Percentiles rank a stretch among this genome's conserved stretches.
These are phyloP conservation scores for Platichthys flesus DNA, from an alignment of 2,113 vertebrate species.

Conservation along the genomic window DNA sequence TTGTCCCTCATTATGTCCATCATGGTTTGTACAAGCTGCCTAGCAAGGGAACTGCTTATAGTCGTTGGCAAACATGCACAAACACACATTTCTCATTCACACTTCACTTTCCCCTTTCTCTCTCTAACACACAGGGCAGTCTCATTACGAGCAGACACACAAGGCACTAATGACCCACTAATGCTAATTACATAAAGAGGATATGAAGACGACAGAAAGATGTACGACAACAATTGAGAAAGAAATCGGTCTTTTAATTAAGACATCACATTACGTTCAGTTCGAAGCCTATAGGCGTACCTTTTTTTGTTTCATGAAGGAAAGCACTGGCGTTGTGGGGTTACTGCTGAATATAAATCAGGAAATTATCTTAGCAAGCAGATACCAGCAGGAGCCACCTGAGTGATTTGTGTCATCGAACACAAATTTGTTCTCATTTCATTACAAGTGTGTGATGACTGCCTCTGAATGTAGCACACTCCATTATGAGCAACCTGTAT, in stretches of 20 bases:
- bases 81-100: neutral
- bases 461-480: no score
- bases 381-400: neutral
- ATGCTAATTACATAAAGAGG: slow-evolving; percentile 56
- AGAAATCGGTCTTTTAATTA: no score
- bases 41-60: slow-evolving; percentile 35
- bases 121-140: neutral
- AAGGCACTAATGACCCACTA: slow-evolving; percentile 43
- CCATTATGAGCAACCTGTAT: no score
- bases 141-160: slow-evolving; percentile 22
- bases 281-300: no score
- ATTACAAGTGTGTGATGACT: no score
- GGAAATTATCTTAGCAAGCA: neutral
- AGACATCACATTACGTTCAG: no score
- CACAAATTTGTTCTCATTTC: no score
- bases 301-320: neutral
- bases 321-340: neutral
- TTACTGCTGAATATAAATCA: no score
- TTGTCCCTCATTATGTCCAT: slow-evolving; percentile 45
- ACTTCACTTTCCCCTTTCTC: no score
- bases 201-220: slow-evolving; percentile 43
- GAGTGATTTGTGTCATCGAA: neutral
- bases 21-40: slow-evolving; percentile 32
- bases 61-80: slow-evolving; percentile 8
- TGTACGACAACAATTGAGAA: neutral